Evolutionary conservation across 2,797 vertebrate genomes (phyloP).

Genomic region (Coregonus ussuriensis): DNA sequence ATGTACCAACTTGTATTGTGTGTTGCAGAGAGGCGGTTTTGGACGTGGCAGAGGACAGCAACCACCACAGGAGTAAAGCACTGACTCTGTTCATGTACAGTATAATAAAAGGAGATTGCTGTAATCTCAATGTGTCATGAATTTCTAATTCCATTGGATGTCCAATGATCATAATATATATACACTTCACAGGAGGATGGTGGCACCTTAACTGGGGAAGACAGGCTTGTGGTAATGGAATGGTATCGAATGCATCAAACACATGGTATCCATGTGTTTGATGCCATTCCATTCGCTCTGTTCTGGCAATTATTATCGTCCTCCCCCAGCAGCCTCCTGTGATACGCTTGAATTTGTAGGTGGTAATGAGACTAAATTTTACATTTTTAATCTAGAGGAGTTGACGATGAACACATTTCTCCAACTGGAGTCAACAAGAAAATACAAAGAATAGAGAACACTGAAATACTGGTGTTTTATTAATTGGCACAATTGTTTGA

Average conservation of each 20-base stretch:
- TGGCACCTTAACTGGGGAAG: not conserved
- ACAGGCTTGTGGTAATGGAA: too few relatives aligned
- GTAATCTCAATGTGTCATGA: not conserved
- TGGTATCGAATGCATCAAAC: too few relatives aligned
- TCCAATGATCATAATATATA: too few relatives aligned
- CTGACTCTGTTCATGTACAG: constrained; percentile 65
- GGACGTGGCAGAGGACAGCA: constrained; percentile 97
- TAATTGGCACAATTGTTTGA: constrained; percentile 33
- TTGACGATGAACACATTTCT: not conserved
- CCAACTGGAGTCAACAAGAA: not conserved
- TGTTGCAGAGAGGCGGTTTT: constrained; percentile 94
- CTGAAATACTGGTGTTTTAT: constrained; percentile 27
- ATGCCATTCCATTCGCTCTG: too few relatives aligned
- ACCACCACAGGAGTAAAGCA: constrained; percentile 68
- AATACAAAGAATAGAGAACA: not conserved
- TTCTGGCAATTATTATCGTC: too few relatives aligned
- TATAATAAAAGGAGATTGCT: constrained; percentile 81
- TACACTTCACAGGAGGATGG: not conserved
- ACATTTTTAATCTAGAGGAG: too few relatives aligned
- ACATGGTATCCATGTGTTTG: too few relatives aligned
- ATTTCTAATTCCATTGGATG: too few relatives aligned
- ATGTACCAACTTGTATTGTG: constrained; percentile 41
- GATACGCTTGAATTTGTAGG: not conserved
- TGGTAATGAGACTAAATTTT: too few relatives aligned
- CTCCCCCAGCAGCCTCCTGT: too few relatives aligned